phyloP scores from a whole-genome alignment of 2,113 vertebrate genomes.

The Tachysurus fulvidraco region DNA sequence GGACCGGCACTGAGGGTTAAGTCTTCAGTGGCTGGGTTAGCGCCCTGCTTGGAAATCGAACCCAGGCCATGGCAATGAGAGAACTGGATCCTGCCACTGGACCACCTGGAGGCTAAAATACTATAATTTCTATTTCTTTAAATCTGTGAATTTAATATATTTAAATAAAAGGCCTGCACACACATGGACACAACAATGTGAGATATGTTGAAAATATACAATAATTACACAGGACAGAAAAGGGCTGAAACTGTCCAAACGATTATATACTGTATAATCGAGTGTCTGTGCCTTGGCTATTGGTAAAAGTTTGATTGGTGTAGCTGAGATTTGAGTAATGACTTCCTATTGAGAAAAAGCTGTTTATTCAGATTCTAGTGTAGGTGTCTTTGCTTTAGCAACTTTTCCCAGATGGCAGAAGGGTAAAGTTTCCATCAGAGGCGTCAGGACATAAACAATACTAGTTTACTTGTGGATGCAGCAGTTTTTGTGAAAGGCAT shows the following conservation, averaged over 20 bases:
- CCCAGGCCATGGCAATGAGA: too few species aligned
- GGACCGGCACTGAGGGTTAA: too few species aligned
- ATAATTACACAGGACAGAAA: background rate
- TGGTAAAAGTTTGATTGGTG: background rate
- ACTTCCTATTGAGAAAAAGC: background rate
- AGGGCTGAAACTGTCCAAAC: background rate
- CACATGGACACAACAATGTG: background rate
- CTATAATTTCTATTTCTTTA: too few species aligned
- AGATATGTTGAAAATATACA: background rate
- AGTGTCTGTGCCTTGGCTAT: background rate
- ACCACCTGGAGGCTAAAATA: too few species aligned
- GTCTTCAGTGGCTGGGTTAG: too few species aligned
- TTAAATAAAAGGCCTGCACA: background rate
- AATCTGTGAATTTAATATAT: background rate
- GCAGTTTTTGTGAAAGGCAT: background rate
- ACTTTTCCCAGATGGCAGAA: background rate
- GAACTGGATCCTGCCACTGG: too few species aligned
- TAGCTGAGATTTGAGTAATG: background rate
- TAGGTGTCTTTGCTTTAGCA: background rate
- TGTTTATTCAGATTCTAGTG: background rate
- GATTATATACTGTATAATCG: background rate
- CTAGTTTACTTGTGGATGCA: background rate
- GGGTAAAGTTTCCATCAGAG: background rate
- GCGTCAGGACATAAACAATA: background rate
- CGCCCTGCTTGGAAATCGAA: too few species aligned